Evolutionary conservation across 53 echinoderm and acorn worm genomes (phyloP).

Genomic region (Holothuria leucospilota): DNA sequence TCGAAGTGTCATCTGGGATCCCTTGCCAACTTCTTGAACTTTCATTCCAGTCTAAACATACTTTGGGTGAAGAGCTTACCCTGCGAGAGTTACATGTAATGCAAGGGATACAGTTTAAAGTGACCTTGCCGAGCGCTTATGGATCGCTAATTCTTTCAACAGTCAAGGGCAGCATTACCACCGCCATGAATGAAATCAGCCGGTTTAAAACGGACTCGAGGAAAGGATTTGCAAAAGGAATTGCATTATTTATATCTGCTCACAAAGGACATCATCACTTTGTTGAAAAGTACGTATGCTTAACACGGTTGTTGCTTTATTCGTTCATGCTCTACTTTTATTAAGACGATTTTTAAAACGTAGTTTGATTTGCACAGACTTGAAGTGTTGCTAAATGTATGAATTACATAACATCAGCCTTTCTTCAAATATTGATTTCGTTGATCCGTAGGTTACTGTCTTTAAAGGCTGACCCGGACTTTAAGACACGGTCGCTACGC

Average conservation of each 20-base stretch:
- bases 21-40: constrained; percentile 72
- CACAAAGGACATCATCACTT: constrained; percentile 80
- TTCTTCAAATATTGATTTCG: too few species aligned
- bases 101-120: constrained; percentile 41
- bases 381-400: too few species aligned
- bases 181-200: constrained; percentile 67
- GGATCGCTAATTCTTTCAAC: constrained; percentile 76
- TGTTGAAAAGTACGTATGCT: constrained; percentile 70
- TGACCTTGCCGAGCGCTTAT: constrained; percentile 39
- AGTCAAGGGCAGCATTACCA: constrained; percentile 66
- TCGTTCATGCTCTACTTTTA: too few species aligned
- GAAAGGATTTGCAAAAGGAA: constrained; percentile 57
- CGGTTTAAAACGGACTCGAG: constrained; percentile 56
- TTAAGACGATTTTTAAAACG: too few species aligned
- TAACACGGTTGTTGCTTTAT: too few species aligned
- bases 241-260: constrained; percentile 84
- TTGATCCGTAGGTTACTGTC: too few species aligned
- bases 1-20: constrained; percentile 85
- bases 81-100: constrained; percentile 69
- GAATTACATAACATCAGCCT: too few species aligned
- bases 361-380: too few species aligned
- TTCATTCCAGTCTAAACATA: constrained; percentile 56
- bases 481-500: constrained; percentile 67
- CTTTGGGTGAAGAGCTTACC: constrained; percentile 60
- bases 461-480: constrained; percentile 52